These are phyloP conservation scores for Clytia hemisphaerica DNA, from an alignment of 30 jellyfish, hydroid and myxozoan species.

Conservation along the genomic window DNA sequence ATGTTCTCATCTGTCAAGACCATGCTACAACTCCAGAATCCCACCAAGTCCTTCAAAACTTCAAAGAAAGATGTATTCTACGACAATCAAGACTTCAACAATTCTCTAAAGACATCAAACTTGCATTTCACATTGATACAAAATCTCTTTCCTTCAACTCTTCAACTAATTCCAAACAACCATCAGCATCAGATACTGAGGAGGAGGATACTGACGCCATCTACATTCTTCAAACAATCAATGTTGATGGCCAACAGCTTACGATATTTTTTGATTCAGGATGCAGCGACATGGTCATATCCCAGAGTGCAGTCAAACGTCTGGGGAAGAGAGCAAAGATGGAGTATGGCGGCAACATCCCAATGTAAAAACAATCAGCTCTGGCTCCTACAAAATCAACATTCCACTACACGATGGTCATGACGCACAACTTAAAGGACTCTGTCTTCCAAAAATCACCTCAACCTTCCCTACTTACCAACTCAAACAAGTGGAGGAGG, in stretches of 20 bases:
- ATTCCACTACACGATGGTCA: neutral
- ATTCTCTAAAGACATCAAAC: neutral
- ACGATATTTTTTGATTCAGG: neutral
- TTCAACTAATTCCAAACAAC: no score
- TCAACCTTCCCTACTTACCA: neutral
- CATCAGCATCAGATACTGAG: no score
- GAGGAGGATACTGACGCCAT: neutral
- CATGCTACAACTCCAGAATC: neutral
- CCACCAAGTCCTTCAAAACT: slow-evolving; percentile 6
- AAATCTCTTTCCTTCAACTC: no score
- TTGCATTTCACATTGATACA: neutral
- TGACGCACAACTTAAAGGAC: neutral
- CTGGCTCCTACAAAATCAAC: neutral
- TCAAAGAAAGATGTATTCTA: slow-evolving; percentile 16
- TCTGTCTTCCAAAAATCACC: neutral
- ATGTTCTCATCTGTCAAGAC: slow-evolving; percentile 2
- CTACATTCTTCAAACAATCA: slow-evolving; percentile 21
- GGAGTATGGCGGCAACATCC: neutral
- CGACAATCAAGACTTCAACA: slow-evolving; percentile 5
- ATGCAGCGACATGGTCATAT: slow-evolving; percentile 1
- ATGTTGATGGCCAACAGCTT: slow-evolving; percentile 6
- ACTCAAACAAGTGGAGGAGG: neutral
- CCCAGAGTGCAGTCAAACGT: slow-evolving; percentile 12
- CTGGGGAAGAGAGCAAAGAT: slow-evolving; percentile 10
- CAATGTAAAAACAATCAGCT: neutral